phyloP scores from a whole-genome alignment of 92 coral and sea anemone species.

The Palythoa heliodiscus region DNA sequence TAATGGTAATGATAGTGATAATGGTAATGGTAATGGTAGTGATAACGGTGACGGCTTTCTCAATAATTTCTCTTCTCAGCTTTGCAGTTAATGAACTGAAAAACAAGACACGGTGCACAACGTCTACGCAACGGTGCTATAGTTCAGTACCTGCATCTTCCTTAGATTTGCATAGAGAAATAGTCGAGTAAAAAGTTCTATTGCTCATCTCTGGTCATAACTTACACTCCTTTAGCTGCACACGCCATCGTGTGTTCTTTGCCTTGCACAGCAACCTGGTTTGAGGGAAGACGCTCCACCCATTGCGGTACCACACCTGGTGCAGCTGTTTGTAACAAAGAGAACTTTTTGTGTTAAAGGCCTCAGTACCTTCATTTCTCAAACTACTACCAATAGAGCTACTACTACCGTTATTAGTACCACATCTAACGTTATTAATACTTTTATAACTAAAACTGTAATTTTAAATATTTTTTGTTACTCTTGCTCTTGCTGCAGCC shows the following conservation, averaged over 20 bases:
- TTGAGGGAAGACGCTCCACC: slow-evolving; percentile 1
- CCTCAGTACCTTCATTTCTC: neutral
- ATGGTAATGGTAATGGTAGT: no score
- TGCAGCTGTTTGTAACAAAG: neutral
- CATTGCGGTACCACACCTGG: neutral
- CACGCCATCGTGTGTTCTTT: slow-evolving; percentile 28
- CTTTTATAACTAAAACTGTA: neutral
- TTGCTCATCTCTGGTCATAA: neutral
- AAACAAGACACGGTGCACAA: no score
- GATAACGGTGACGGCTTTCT: no score
- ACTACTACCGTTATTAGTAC: neutral
- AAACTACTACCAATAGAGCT: neutral
- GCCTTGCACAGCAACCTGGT: slow-evolving; percentile 22
- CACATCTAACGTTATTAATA: neutral
- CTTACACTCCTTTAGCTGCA: slow-evolving; percentile 44
- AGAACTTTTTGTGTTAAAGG: no score
- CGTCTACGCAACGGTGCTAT: neutral
- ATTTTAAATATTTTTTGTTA: neutral
- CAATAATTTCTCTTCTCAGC: no score
- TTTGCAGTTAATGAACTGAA: no score
- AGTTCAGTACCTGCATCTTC: neutral
- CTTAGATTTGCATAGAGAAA: neutral
- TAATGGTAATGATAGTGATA: no score
- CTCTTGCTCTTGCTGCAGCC: neutral
- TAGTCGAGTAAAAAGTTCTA: neutral